A percentile compares a stretch with the other conserved stretches of the same genome.
phyloP scores from a whole-genome alignment of 2,888 invertebrate genomes.

The Drosophila melanocephala region DNA sequence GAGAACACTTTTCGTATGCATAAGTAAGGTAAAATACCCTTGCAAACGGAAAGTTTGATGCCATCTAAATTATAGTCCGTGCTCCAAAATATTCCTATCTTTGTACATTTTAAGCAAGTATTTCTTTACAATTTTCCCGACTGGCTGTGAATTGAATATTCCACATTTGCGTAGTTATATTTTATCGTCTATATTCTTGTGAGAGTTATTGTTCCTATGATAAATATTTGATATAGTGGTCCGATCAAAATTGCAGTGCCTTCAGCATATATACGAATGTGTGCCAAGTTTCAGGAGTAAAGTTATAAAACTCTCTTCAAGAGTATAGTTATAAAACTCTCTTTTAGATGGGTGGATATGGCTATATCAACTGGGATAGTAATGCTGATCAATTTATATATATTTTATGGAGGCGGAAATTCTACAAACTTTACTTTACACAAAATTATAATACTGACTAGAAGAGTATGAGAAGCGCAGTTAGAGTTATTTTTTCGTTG shows the following conservation, averaged over 20 bases:
- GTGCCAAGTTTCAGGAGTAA: not conserved
- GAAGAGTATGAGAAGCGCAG: fast-evolving
- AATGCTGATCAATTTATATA: not conserved
- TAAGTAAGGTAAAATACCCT: fast-evolving
- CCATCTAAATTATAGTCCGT: not conserved
- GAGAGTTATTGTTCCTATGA: not conserved
- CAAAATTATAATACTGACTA: not conserved
- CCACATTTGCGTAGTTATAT: not conserved
- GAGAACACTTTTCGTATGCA: not conserved
- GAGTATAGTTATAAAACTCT: fast-evolving
- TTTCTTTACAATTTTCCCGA: not conserved
- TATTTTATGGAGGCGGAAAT: not conserved
- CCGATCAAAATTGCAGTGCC: not conserved
- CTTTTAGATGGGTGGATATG: fast-evolving
- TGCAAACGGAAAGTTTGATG: not conserved
- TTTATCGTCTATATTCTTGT: not conserved
- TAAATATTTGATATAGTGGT: not conserved
- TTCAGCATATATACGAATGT: not conserved
- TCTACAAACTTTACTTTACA: not conserved
- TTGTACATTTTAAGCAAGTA: not conserved
- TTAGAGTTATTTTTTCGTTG: too few species aligned
- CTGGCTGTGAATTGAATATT: not conserved
- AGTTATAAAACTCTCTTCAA: not conserved
- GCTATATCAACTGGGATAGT: not conserved
- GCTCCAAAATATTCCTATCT: not conserved